Base-by-base conservation (phyloP, 2,888 invertebrate genomes). In the Tuberolachnus salignus region DNA sequence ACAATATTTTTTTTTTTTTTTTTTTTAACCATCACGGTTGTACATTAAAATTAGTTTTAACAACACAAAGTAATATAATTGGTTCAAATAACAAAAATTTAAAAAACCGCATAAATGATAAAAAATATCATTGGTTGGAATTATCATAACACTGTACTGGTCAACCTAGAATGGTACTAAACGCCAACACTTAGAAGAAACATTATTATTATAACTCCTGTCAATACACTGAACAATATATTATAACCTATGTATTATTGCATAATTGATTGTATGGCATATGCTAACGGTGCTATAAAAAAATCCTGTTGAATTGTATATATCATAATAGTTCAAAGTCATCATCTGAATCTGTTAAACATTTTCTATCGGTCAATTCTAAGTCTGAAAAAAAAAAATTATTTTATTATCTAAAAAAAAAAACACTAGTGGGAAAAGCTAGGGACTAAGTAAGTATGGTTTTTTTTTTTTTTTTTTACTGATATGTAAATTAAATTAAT, bases 291-390 rank as follows among this genome's bases (percentile, higher is more conserved):
- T 26, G 19, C 10, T 34, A 61, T 26, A 19, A 8, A 13, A 19
- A 49, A 34, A 61, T 34, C 6, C 13, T 34, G 16, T 63, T 16
- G 16, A 3, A 63, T 53, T 16, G 16, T 34, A 1, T 21, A 21
- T 42, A 67, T 78, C 67, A 78, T 42, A 78, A 59, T 10, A 78
- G 46, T 69, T 78, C 78, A 67, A 78, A 78, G 59, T 78, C 78
- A 21, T 78, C 78, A 21, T 78, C 78, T 59, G 78, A 78, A 78
- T 78, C 78, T 3, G 67, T 67, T 59, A 46, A 16, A 1, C 67
- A 34, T 42, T 78, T 78, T 59, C 66, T 80, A 6, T 74, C 80
- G 11, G 55, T 73, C 21, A 74, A 23, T 59, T 67, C 80, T 46
- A 80, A 57, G 13, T 75, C 66, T 74, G 23, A 55, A 67, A 80